Evolutionary conservation across 2,888 invertebrate species (phyloP).

Genomic region (Scrobipalpa atriplicella): DNA sequence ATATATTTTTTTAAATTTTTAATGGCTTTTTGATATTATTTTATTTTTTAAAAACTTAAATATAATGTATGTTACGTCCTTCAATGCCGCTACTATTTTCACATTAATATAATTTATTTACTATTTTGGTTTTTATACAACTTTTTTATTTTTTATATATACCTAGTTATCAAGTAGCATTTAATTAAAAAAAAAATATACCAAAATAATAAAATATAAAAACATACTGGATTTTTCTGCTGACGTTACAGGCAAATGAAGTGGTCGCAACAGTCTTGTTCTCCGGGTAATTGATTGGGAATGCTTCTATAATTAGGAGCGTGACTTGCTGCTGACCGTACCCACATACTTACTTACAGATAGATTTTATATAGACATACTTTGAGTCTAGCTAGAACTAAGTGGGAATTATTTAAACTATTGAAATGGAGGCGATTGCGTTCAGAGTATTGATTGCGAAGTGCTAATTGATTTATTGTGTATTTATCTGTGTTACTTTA

Average conservation of each 20-base stretch:
- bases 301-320: constrained; percentile 82
- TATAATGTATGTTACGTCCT: no score
- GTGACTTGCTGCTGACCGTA: constrained; percentile 70
- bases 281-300: constrained; percentile 80
- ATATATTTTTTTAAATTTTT: no score
- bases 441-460: constrained; percentile 19
- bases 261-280: constrained; percentile 63
- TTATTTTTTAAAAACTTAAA: no score
- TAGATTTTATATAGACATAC: not conserved
- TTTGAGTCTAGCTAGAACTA: not conserved
- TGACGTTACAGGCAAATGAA: constrained; percentile 63
- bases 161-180: no score
- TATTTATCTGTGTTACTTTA: constrained; percentile 1
- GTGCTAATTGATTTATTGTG: constrained; percentile 23
- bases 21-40: no score
- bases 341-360: constrained; percentile 31
- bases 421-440: constrained; percentile 9
- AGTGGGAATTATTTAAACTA: constrained; percentile 9
- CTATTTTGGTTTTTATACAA: no score
- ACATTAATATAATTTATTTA: no score
- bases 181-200: no score
- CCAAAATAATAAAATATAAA: no score
- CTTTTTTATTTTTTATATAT: no score
- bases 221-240: constrained; percentile 48
- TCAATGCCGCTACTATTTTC: no score